These are phyloP conservation scores for Platichthys flesus DNA, from an alignment of 2,113 vertebrate species.

Conservation along the genomic window DNA sequence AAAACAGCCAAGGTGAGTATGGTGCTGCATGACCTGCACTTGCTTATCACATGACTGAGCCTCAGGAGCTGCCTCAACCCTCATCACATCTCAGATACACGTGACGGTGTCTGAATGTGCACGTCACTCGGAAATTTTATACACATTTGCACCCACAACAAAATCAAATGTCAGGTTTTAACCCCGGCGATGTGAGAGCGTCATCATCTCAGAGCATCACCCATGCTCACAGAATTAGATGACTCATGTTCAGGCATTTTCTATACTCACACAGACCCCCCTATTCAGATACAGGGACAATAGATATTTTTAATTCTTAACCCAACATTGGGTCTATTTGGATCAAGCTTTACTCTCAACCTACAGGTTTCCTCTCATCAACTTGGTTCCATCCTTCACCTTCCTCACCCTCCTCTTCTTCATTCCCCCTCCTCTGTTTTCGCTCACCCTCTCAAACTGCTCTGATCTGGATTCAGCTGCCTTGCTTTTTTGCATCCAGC, in stretches of 20 bases:
- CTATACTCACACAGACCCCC: background rate
- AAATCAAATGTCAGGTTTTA: background rate
- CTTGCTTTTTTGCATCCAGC: conserved; percentile 61
- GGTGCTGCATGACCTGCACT: conserved; percentile 14
- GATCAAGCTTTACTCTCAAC: background rate
- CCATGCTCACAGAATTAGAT: background rate
- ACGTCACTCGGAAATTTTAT: background rate
- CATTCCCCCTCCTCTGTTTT: background rate
- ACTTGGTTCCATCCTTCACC: background rate
- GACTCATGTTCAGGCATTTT: background rate
- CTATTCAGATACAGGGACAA: background rate
- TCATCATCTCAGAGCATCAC: background rate
- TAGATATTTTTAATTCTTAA: background rate
- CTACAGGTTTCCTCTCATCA: too few relatives aligned
- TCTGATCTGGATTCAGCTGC: conserved; percentile 81
- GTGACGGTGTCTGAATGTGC: background rate
- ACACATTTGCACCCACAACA: too few relatives aligned
- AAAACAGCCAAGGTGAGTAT: conserved; percentile 80
- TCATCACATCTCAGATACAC: conserved; percentile 11
- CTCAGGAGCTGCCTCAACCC: background rate
- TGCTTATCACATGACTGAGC: background rate
- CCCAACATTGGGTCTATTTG: background rate
- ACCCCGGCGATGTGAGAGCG: background rate
- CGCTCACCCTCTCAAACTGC: conserved; percentile 64
- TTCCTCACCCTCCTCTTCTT: conserved; percentile 5